A percentile compares a stretch with the other conserved stretches of the same genome.
These are phyloP conservation scores for Sminthurides bifidus DNA, from an alignment of 1,140 invertebrate species.

Conservation along the genomic window DNA sequence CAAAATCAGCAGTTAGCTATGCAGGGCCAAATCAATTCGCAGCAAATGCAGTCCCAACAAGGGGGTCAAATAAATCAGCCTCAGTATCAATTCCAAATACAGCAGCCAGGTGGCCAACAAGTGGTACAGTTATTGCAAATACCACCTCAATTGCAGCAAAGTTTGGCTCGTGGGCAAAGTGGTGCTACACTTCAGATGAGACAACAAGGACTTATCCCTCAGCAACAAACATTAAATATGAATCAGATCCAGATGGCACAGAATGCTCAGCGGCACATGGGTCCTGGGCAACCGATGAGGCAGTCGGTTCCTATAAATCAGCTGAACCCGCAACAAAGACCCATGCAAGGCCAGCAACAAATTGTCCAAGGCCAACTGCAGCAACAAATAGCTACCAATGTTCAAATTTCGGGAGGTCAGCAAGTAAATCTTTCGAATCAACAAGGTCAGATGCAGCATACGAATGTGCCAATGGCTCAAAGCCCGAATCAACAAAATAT, in stretches of 20 bases:
- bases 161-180: too few species aligned
- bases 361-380: neutral
- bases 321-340: neutral
- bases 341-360: neutral
- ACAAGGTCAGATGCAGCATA: neutral
- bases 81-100: neutral
- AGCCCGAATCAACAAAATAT: neutral
- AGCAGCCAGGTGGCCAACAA: neutral
- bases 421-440: neutral
- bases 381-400: neutral
- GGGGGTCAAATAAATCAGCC: neutral
- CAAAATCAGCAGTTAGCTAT: too few species aligned
- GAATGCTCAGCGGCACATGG: neutral
- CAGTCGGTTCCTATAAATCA: neutral
- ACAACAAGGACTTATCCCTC: neutral
- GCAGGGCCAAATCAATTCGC: too few species aligned
- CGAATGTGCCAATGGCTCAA: neutral
- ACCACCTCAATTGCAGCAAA: too few species aligned
- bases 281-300: neutral
- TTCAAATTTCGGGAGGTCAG: neutral
- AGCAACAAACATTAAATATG: neutral
- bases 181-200: too few species aligned
- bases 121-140: too few species aligned
- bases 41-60: neutral
- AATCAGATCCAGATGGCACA: neutral